Conservation (phyloP, 2,113 vertebrate species). For the Indicator maculatus region DNA sequence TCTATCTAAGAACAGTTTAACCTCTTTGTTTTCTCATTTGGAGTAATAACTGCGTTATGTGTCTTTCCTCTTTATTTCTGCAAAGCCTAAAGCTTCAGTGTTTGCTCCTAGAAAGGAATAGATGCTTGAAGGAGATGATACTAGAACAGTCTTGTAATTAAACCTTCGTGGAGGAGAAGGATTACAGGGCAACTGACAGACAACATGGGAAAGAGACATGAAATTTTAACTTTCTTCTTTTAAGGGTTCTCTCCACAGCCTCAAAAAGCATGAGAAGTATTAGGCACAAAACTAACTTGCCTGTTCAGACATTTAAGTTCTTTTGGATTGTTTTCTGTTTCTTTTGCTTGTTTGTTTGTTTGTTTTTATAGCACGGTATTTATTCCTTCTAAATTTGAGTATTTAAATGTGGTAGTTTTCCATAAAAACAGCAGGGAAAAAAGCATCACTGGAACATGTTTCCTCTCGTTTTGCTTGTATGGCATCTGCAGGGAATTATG, state of each 20-base stretch:
- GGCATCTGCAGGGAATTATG: background rate
- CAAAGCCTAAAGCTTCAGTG: background rate
- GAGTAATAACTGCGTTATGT: background rate
- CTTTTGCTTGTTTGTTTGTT: background rate
- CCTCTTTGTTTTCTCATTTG: background rate
- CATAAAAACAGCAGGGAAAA: background rate
- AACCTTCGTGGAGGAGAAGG: background rate
- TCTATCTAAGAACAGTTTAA: background rate
- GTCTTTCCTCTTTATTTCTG: background rate
- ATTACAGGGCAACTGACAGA: background rate
- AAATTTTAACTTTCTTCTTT: background rate
- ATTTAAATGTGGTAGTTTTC: background rate
- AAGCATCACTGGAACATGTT: background rate
- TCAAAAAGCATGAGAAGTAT: background rate
- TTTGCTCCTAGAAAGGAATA: background rate
- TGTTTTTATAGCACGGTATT: background rate
- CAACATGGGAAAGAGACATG: fast-evolving
- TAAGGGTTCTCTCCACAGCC: background rate
- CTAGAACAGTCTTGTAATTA: background rate
- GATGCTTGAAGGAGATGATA: background rate
- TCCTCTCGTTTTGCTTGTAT: background rate
- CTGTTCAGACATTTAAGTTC: background rate
- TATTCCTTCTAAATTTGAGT: background rate
- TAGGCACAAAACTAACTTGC: background rate
- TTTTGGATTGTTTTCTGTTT: too few relatives aligned